phyloP scores from a whole-genome alignment of 2,113 vertebrate species.

The Bubalus kerabau region DNA sequence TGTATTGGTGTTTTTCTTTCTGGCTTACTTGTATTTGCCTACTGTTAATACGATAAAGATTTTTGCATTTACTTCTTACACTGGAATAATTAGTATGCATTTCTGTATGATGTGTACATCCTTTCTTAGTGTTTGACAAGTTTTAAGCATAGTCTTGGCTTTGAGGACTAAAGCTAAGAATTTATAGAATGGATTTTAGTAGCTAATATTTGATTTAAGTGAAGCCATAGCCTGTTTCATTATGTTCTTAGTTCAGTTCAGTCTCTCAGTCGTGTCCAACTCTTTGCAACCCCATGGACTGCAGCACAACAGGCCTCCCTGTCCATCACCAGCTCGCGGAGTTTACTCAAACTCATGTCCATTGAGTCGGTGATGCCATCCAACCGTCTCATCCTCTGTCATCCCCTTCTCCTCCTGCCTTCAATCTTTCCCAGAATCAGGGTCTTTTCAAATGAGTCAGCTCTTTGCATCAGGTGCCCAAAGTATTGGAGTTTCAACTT shows the following conservation, averaged over 20 bases:
- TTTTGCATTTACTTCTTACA: background rate
- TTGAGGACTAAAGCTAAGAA: slow-evolving; percentile 27
- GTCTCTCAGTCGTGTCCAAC: rapidly evolving
- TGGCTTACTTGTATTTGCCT: background rate
- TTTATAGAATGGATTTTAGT: slow-evolving; percentile 36
- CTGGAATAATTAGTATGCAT: background rate
- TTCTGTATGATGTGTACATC: slow-evolving; percentile 14
- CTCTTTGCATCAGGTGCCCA: background rate
- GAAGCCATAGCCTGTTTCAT: background rate
- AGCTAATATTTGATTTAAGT: background rate
- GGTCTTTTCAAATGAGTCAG: background rate
- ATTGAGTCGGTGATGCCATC: background rate
- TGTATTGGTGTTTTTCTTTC: no score
- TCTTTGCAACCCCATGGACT: background rate
- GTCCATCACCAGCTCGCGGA: background rate
- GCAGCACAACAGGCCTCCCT: background rate
- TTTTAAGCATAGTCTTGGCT: slow-evolving; percentile 42
- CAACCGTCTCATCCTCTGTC: background rate
- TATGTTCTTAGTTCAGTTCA: background rate
- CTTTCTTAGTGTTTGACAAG: slow-evolving; percentile 40
- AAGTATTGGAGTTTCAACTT: background rate
- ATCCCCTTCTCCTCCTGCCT: background rate
- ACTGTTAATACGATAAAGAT: background rate
- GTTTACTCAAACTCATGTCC: background rate
- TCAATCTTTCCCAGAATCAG: background rate